A percentile compares a stretch with the other conserved stretches of the same genome.
Evolutionary conservation across 2,888 invertebrate species (phyloP).

Genomic region (Piscicola geometra): DNA sequence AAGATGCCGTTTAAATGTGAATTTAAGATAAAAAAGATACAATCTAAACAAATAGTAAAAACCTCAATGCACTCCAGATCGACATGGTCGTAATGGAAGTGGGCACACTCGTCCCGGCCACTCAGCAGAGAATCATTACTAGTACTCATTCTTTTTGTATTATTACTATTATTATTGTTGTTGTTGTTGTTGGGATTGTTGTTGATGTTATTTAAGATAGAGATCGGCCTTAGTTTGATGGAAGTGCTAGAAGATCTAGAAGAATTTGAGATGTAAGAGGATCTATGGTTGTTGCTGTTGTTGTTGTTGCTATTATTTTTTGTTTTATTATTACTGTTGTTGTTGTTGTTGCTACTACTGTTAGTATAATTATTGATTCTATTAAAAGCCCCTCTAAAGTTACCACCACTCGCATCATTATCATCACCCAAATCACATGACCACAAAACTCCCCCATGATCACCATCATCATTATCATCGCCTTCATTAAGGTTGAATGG

Average conservation of each 20-base stretch:
- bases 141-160: constrained; percentile 53
- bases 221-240: constrained; percentile 1
- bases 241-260: constrained; percentile 6
- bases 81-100: constrained; percentile 94
- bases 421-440: no score
- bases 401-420: no score
- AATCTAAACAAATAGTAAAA: constrained; percentile 41
- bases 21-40: no score
- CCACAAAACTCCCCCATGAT: no score
- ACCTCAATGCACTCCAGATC: constrained; percentile 74
- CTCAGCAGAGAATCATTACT: constrained; percentile 63
- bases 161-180: constrained; percentile 57
- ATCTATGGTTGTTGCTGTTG: background rate
- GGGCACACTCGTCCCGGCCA: constrained; percentile 90
- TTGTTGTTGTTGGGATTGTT: constrained; percentile 56
- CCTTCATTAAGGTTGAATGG: no score
- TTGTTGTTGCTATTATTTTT: constrained; percentile 3
- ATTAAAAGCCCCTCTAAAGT: no score
- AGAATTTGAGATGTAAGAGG: constrained; percentile 1
- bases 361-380: constrained; percentile 5
- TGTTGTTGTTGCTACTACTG: background rate
- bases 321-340: background rate
- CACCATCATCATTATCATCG: no score
- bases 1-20: no score
- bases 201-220: constrained; percentile 45